A percentile compares a stretch with the other conserved stretches of the same genome.
These are phyloP conservation scores for Crypturellus tataupa DNA, from an alignment of 2,797 vertebrate species.

Conservation along the genomic window DNA sequence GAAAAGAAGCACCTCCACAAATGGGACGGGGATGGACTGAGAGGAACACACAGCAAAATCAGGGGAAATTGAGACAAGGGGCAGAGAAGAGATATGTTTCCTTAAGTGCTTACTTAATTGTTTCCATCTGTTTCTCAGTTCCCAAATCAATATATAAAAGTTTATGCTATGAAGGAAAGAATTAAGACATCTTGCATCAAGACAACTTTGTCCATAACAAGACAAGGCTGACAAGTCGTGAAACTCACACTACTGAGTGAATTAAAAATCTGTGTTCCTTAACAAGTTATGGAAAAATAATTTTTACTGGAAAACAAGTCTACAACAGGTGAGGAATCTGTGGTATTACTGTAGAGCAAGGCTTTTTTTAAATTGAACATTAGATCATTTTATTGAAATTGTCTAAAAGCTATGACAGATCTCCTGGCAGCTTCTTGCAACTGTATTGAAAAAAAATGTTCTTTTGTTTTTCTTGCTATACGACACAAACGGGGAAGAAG, in stretches of 20 bases:
- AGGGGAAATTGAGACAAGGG: too few relatives aligned
- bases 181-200: too few relatives aligned
- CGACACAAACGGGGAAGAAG: not conserved
- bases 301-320: not conserved
- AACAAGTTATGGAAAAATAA: not conserved
- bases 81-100: too few relatives aligned
- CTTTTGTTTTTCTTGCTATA: not conserved
- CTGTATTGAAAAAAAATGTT: not conserved
- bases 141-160: too few relatives aligned
- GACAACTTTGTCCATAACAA: not conserved
- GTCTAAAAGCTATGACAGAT: not conserved
- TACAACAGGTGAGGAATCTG: not conserved
- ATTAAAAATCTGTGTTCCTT: not conserved
- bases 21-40: too few relatives aligned
- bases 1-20: too few relatives aligned
- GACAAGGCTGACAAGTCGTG: not conserved
- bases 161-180: too few relatives aligned
- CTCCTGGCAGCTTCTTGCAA: not conserved
- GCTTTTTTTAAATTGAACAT: not conserved
- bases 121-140: too few relatives aligned
- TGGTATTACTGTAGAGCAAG: not conserved
- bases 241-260: not conserved
- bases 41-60: too few relatives aligned
- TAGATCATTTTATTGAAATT: not conserved
- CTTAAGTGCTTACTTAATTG: too few relatives aligned